A percentile compares a stretch with the other conserved stretches of the same genome.
phyloP scores from a whole-genome alignment of 2,797 vertebrate genomes.

The Rousettus madagascariensis region DNA sequence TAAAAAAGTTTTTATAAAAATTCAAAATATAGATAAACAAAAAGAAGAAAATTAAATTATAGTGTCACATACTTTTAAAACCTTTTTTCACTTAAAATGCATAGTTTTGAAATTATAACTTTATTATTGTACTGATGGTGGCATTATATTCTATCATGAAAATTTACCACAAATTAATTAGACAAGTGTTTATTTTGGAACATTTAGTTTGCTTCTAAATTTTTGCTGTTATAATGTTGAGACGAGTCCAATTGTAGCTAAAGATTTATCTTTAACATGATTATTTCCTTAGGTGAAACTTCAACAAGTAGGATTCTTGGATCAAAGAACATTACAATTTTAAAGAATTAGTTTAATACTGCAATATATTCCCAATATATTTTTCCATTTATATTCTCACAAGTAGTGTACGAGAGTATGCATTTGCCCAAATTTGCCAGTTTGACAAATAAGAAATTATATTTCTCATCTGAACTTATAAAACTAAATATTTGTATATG shows the following conservation, averaged over 20 bases:
- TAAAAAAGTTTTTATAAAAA: not conserved
- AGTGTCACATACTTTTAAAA: not conserved
- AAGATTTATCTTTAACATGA: not conserved
- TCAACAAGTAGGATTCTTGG: not conserved
- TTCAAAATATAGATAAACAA: not conserved
- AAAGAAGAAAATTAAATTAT: not conserved
- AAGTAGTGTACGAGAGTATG: not conserved
- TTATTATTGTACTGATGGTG: not conserved
- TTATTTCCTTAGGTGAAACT: not conserved
- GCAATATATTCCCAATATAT: not conserved
- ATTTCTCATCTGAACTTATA: slow-evolving; percentile 13
- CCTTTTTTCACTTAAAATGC: not conserved
- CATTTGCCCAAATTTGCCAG: not conserved
- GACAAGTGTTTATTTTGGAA: not conserved
- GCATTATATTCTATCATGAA: not conserved
- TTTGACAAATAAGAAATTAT: not conserved
- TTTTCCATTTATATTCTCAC: not conserved
- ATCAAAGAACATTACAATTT: not conserved
- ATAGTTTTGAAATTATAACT: not conserved
- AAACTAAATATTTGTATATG: not conserved
- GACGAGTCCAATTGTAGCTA: not conserved
- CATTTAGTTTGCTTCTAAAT: not conserved
- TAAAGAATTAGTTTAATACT: slow-evolving; percentile 15
- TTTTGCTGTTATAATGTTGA: not conserved
- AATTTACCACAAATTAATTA: not conserved